Evolutionary conservation across 2,113 vertebrate species (phyloP).

Genomic region (Anguilla japonica): DNA sequence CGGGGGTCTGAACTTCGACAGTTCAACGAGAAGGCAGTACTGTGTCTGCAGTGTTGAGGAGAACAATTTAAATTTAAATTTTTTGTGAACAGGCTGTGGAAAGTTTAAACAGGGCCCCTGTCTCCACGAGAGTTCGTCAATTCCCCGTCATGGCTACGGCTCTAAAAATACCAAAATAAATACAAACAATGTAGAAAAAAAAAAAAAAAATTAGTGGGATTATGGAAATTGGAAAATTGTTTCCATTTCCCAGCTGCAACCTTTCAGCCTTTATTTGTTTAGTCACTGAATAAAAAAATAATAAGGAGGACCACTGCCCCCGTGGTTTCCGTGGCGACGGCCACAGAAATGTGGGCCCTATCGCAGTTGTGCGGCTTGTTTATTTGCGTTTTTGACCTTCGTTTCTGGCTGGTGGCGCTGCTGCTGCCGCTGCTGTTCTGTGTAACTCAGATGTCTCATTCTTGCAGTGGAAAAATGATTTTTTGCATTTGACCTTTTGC

Average conservation of each 20-base stretch:
- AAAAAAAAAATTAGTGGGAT: constrained; percentile 38
- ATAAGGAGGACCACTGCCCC: constrained; percentile 23
- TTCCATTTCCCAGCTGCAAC: constrained; percentile 49
- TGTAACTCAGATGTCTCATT: constrained; percentile 15
- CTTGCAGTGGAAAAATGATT: constrained; percentile 36
- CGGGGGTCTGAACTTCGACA: neutral
- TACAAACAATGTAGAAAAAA: constrained; percentile 35
- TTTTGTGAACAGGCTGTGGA: neutral
- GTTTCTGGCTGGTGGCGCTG: constrained; percentile 6
- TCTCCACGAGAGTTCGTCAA: constrained; percentile 28
- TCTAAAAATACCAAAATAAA: constrained; percentile 47
- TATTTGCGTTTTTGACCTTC: constrained; percentile 43
- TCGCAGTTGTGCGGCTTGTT: constrained; percentile 29
- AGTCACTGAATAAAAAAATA: constrained; percentile 36
- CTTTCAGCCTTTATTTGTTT: constrained; percentile 50
- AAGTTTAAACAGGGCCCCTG: constrained; percentile 16
- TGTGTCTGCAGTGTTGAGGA: neutral
- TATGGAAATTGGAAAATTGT: constrained; percentile 51
- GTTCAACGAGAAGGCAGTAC: neutral
- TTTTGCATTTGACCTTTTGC: constrained; percentile 26
- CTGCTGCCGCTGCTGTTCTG: constrained; percentile 3
- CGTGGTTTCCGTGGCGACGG: constrained; percentile 35
- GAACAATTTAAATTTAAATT: neutral
- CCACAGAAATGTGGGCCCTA: constrained; percentile 22
- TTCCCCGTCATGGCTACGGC: constrained; percentile 43